Base-by-base conservation (phyloP, 2,888 invertebrate species). In the Ischnus inquisitorius region DNA sequence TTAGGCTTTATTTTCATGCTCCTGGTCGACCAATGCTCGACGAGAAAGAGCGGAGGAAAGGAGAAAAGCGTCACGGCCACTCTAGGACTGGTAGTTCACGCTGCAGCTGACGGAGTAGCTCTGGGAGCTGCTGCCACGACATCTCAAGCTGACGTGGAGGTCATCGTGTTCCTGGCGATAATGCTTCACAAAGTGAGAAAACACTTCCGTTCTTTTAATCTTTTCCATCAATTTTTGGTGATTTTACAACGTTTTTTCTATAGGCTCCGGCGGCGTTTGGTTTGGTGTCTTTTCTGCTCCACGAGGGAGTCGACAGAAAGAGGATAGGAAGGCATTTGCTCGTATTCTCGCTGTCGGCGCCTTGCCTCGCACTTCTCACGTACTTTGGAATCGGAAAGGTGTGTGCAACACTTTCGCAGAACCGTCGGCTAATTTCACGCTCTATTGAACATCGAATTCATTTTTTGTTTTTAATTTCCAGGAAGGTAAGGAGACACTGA, bases 221-320 rank as follows among this genome's bases (percentile, higher is more conserved):
- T 43, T 16, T 16, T 62, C 12, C 25, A 3, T 22, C 8, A 16
- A 19, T 62, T 60, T 80, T 75, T n/a, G n/a, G 72, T 60, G 46
- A 75, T 28, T 65, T 22, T 78, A 64, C 28, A 8, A 34, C 1
- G 5, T 1, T 54, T 64, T 76, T 82, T 57, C 92, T 93, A 57
- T 89, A 96, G 96, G 99, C 99, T 0, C 99, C 99, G 0, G 99
- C 99, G 3, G 99, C 99, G 0, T 99, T 99, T 94, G 99, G 99
- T 0, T 95, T 99, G 16, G 99, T 99, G 51, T 98, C 99, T n/a
- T 99, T 99, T 93, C 94, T 99, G 57, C 94, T 99, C 85, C 99
- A 99, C 92, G 99, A 98, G 91, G 98, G 98, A 5, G 95, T 99
- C 39, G 99, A 99, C 86, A 95, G 97, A 93, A 96, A 96, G 86